These are phyloP conservation scores for Epirrita christyi DNA, from an alignment of 2,888 invertebrate species.

Conservation along the genomic window DNA sequence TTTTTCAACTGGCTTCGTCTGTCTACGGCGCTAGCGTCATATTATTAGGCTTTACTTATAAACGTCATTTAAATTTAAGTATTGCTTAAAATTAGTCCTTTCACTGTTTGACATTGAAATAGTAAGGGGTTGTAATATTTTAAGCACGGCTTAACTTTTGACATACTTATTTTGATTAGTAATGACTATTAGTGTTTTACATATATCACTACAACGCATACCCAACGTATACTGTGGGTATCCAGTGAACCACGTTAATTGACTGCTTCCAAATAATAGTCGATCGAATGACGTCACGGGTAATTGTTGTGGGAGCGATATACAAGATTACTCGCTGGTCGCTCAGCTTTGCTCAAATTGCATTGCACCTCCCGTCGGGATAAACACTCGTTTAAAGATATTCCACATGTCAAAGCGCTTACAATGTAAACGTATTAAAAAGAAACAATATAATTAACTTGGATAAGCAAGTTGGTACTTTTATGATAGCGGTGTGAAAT, in stretches of 20 bases:
- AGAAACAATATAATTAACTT: background rate
- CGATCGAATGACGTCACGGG: conserved; percentile 32
- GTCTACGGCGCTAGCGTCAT: no score
- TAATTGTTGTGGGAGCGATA: conserved; percentile 52
- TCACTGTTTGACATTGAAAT: no score
- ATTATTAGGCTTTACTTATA: background rate
- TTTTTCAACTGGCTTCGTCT: no score
- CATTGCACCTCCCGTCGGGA: conserved; percentile 43
- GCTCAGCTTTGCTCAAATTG: conserved; percentile 49
- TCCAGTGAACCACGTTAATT: background rate
- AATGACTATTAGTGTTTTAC: no score
- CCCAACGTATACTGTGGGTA: background rate
- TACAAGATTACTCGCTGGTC: conserved; percentile 58
- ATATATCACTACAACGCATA: background rate
- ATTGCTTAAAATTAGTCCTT: no score
- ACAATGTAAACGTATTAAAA: background rate
- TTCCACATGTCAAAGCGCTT: conserved; percentile 12
- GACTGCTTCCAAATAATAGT: conserved; percentile 16
- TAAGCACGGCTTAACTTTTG: no score
- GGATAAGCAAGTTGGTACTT: background rate
- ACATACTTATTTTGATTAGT: no score
- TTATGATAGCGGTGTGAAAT: conserved; percentile 10
- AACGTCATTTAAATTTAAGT: no score
- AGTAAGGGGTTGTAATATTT: no score
- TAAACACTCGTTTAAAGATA: conserved; percentile 16